A percentile compares a stretch with the other conserved stretches of the same genome.
Conservation (phyloP, 2,797 vertebrate species). For the Brachymystax lenok region DNA sequence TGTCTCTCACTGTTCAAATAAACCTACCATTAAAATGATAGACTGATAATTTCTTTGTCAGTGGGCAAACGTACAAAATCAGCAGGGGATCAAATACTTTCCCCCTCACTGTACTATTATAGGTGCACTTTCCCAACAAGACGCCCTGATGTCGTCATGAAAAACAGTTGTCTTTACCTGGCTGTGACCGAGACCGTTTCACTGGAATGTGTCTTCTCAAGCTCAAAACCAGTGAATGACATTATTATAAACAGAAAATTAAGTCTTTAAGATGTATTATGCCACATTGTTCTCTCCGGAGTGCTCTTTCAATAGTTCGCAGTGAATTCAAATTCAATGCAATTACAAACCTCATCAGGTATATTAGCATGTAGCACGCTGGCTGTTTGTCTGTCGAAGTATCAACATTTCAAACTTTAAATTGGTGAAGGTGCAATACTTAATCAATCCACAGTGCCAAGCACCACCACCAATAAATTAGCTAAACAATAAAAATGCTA, state of each 20-base stretch:
- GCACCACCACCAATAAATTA: conserved; percentile 20
- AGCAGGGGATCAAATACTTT: too few species aligned
- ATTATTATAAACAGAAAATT: too few species aligned
- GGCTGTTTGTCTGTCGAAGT: background rate
- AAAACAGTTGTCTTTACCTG: background rate
- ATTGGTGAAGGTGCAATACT: conserved; percentile 34
- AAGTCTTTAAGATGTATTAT: background rate
- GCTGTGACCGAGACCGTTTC: too few species aligned
- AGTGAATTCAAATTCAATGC: background rate
- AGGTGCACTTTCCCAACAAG: background rate
- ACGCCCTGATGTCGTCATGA: background rate
- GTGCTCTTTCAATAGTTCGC: background rate
- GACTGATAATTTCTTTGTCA: too few species aligned
- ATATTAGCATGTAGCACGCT: conserved; percentile 2
- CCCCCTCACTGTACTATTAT: background rate
- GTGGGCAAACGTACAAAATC: too few species aligned
- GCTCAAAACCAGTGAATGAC: background rate
- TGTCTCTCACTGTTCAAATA: too few species aligned
- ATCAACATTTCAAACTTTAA: conserved; percentile 44
- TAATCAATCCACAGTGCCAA: conserved; percentile 33
- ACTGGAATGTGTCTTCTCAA: background rate
- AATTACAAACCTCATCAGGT: background rate
- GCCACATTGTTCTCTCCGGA: background rate
- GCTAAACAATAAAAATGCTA: conserved; percentile 36
- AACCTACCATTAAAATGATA: too few species aligned